These are phyloP conservation scores for Eublepharis macularius DNA, from an alignment of 2,113 vertebrate species.

Conservation along the genomic window DNA sequence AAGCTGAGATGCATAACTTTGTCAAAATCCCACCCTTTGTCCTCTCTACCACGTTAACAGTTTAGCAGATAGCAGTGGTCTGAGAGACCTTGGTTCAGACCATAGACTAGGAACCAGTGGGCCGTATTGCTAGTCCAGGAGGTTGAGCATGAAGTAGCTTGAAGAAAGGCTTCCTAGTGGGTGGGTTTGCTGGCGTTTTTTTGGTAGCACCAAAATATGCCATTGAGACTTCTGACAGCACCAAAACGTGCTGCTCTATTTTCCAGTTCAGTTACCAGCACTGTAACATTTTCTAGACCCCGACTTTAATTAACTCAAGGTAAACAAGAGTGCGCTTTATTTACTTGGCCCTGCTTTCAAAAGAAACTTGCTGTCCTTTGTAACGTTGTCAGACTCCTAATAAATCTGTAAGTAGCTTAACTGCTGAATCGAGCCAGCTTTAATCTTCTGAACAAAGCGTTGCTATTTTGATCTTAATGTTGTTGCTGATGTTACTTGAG, in stretches of 20 bases:
- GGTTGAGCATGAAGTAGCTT: background rate
- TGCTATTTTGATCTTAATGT: background rate
- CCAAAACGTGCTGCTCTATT: background rate
- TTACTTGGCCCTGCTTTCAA: slow-evolving; percentile 14
- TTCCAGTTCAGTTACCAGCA: background rate
- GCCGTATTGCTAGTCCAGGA: background rate
- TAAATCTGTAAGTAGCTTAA: background rate
- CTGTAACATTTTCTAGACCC: background rate
- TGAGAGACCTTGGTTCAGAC: background rate
- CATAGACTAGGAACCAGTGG: no score
- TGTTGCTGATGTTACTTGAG: slow-evolving; percentile 10
- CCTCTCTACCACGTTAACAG: background rate
- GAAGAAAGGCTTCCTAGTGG: background rate
- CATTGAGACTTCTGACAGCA: background rate
- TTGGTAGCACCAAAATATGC: background rate
- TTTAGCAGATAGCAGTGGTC: background rate
- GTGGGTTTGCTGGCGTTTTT: no score
- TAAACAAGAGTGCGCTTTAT: background rate
- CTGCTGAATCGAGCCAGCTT: background rate
- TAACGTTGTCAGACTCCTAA: background rate
- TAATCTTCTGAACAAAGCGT: slow-evolving; percentile 10
- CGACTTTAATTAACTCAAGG: slow-evolving; percentile 5
- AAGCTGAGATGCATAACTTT: background rate
- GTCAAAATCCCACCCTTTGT: background rate
- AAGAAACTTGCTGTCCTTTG: background rate